phyloP scores from a whole-genome alignment of 2,797 vertebrate genomes.

The Tapirus indicus region DNA sequence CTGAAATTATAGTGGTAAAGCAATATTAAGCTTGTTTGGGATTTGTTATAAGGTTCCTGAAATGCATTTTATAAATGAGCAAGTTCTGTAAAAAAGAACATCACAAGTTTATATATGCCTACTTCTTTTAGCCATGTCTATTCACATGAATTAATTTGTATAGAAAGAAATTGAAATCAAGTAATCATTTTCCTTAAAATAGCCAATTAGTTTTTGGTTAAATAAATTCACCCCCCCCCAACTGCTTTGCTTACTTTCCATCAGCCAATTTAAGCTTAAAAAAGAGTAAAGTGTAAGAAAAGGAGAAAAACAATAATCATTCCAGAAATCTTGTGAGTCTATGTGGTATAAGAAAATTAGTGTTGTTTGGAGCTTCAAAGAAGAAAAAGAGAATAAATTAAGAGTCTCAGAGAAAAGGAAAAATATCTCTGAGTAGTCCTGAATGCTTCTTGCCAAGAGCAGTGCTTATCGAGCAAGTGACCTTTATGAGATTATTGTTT shows the following conservation, averaged over 20 bases:
- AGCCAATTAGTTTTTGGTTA: neutral
- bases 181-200: conserved; percentile 64
- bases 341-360: neutral
- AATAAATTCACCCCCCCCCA: neutral
- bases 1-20: neutral
- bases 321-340: conserved; percentile 14
- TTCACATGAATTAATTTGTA: conserved; percentile 39
- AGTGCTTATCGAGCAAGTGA: conserved; percentile 86
- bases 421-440: conserved; percentile 77
- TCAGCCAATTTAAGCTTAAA: neutral
- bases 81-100: conserved; percentile 22
- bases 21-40: neutral
- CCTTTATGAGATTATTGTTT: conserved; percentile 91
- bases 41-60: conserved; percentile 41
- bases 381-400: conserved; percentile 75
- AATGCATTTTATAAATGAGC: conserved; percentile 10
- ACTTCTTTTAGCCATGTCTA: neutral
- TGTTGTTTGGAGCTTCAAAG: conserved; percentile 63
- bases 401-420: conserved; percentile 63
- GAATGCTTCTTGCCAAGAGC: conserved; percentile 78
- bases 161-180: conserved; percentile 10
- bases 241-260: neutral
- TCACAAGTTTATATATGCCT: neutral
- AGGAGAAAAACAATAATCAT: conserved; percentile 54
- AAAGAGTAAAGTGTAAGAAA: conserved; percentile 26